A percentile compares a stretch with the other conserved stretches of the same genome.
Evolutionary conservation across 2,888 invertebrate genomes (phyloP).

Genomic region (Apodemia zela): DNA sequence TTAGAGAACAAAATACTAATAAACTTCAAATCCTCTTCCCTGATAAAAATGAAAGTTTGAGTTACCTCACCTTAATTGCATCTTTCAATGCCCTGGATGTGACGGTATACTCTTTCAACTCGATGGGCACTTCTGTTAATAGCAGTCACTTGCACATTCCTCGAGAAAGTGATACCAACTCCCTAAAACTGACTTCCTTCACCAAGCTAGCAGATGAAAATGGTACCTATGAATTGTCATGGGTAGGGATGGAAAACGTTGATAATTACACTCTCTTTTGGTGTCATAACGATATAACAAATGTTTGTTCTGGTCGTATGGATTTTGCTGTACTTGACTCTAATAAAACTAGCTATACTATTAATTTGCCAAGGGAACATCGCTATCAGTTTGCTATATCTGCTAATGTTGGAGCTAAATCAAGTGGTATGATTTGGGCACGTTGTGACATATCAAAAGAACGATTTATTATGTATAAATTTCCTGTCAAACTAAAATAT

Average conservation of each 20-base stretch:
- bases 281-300: slow-evolving; percentile 79
- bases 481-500: slow-evolving; percentile 56
- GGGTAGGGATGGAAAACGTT: slow-evolving; percentile 82
- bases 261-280: slow-evolving; percentile 91
- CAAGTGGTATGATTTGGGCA: slow-evolving; percentile 93
- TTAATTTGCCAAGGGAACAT: slow-evolving; percentile 80
- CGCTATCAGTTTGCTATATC: slow-evolving; percentile 90
- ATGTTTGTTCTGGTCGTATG: slow-evolving; percentile 78
- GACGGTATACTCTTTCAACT: slow-evolving; percentile 82
- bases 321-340: slow-evolving; percentile 61
- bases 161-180: slow-evolving; percentile 60
- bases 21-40: slow-evolving; percentile 56
- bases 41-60: slow-evolving; percentile 77
- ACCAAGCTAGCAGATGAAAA: slow-evolving; percentile 87
- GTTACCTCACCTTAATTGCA: slow-evolving; percentile 82
- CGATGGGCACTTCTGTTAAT: slow-evolving; percentile 77
- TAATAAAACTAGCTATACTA: slow-evolving; percentile 71
- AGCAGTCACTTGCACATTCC: slow-evolving; percentile 83
- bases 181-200: slow-evolving; percentile 77
- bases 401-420: slow-evolving; percentile 82
- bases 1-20: slow-evolving; percentile 41
- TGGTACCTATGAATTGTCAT: slow-evolving; percentile 79
- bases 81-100: slow-evolving; percentile 65
- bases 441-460: slow-evolving; percentile 81
- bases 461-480: slow-evolving; percentile 77